Evolutionary conservation across 2,113 vertebrate genomes (phyloP).

Genomic region (Cercocebus atys): DNA sequence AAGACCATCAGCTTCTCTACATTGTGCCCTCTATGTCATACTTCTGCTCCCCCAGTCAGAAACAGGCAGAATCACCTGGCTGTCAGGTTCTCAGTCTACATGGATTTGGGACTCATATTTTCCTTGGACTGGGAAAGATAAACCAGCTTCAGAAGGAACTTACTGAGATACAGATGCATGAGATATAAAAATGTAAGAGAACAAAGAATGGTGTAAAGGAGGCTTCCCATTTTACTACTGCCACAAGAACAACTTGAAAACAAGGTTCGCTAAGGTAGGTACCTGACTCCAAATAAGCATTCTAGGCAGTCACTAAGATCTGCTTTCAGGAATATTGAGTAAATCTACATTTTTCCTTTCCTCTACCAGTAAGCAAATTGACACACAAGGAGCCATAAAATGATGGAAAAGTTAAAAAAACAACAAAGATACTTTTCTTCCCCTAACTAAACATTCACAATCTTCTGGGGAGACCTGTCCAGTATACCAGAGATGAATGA

Average conservation of each 20-base stretch:
- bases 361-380: not conserved
- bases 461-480: not conserved
- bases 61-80: not conserved
- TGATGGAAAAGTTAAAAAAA: not conserved
- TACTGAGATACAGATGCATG: not conserved
- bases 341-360: not conserved
- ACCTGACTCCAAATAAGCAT: not conserved
- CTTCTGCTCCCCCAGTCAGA: not conserved
- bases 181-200: not conserved
- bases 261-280: not conserved
- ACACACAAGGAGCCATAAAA: not conserved
- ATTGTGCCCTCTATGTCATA: rapidly evolving
- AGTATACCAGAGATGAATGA: rapidly evolving
- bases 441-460: not conserved
- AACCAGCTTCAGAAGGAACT: not conserved
- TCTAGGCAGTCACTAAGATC: not conserved
- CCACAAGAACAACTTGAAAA: not conserved
- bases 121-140: not conserved
- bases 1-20: not conserved
- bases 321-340: not conserved
- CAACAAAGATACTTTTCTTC: not conserved
- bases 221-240: not conserved
- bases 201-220: not conserved
- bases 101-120: not conserved
- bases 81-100: not conserved